phyloP scores from a whole-genome alignment of 2,113 vertebrate genomes.

The Daphoenositta chrysoptera region DNA sequence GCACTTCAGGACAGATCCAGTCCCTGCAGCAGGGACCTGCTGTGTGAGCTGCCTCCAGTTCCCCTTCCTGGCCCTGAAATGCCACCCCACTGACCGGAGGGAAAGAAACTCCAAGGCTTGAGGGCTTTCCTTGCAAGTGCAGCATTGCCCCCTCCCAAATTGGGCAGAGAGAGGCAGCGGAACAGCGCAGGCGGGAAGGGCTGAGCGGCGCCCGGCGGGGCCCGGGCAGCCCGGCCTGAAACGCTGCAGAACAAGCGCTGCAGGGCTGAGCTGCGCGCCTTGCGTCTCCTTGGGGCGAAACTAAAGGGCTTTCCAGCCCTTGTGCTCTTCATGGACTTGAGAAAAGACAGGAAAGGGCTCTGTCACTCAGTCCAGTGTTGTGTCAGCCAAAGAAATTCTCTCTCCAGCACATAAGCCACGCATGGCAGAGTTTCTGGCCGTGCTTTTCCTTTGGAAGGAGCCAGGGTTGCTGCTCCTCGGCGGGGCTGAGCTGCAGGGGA shows the following conservation, averaged over 20 bases:
- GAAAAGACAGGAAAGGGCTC: background rate
- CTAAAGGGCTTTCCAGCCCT: background rate
- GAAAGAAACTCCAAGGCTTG: background rate
- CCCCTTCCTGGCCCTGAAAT: rapidly evolving
- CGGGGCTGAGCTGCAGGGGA: background rate
- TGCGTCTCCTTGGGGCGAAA: background rate
- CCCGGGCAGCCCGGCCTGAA: too few species aligned
- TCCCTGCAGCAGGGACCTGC: background rate
- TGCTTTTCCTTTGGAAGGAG: background rate
- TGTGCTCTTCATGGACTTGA: background rate
- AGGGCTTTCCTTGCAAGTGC: background rate
- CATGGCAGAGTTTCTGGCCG: background rate
- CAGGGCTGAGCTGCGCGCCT: background rate
- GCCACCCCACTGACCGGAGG: too few species aligned
- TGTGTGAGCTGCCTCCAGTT: background rate
- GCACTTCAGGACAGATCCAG: background rate
- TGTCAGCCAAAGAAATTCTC: background rate
- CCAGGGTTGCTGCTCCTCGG: background rate
- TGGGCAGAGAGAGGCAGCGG: rapidly evolving
- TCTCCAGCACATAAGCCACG: background rate
- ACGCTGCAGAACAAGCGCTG: background rate
- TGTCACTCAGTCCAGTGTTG: background rate
- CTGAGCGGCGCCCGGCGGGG: too few species aligned
- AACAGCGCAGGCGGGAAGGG: rapidly evolving
- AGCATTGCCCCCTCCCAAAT: background rate